Evolutionary conservation across 2,797 vertebrate genomes (phyloP).

Genomic region (Sebastes kiyomatsui): DNA sequence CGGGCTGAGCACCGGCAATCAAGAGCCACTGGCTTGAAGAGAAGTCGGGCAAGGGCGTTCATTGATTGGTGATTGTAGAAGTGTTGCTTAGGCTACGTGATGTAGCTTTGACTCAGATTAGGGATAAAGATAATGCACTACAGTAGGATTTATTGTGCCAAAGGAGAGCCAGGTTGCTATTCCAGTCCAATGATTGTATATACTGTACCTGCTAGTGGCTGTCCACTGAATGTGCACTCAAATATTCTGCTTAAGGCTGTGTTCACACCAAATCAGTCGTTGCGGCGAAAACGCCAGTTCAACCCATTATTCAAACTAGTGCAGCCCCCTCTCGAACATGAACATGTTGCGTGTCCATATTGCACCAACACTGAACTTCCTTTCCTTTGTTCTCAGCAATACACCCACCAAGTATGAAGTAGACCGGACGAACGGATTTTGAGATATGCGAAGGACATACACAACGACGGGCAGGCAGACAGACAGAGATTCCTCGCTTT

Average conservation of each 20-base stretch:
- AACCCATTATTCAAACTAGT: background rate
- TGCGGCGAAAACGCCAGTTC: background rate
- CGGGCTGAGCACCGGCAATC: constrained; percentile 55
- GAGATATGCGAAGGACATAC: background rate
- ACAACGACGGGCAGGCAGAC: background rate
- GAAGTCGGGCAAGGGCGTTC: constrained; percentile 55
- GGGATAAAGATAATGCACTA: constrained; percentile 37
- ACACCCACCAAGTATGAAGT: background rate
- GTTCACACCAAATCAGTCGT: background rate
- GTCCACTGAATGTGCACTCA: background rate
- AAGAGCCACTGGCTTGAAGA: constrained; percentile 49
- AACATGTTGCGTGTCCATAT: too few species aligned
- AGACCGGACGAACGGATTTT: background rate
- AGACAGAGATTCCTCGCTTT: background rate
- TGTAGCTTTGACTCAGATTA: constrained; percentile 48
- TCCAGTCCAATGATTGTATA: background rate
- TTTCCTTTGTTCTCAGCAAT: background rate
- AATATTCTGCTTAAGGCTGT: background rate
- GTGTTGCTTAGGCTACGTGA: constrained; percentile 42
- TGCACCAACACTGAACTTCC: too few species aligned
- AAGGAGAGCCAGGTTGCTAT: background rate
- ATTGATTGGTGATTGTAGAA: constrained; percentile 63
- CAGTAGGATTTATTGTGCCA: constrained; percentile 6
- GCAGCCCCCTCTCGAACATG: too few species aligned
- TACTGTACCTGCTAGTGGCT: background rate